A percentile compares a stretch with the other conserved stretches of the same genome.
Evolutionary conservation across 2,888 invertebrate species (phyloP).

Genomic region (Agonopterix heracliana): DNA sequence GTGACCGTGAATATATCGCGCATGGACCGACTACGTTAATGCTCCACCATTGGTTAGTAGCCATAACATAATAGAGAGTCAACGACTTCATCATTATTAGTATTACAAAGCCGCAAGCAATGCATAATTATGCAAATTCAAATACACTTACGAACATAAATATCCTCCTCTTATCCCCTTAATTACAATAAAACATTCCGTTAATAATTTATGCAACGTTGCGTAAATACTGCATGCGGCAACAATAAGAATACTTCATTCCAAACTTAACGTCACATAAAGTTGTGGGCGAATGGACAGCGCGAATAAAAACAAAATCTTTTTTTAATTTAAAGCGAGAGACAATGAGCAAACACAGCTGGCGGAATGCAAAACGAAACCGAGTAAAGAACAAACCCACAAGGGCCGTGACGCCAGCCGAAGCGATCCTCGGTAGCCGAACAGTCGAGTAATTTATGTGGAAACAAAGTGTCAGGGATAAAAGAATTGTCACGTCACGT

Average conservation of each 20-base stretch:
- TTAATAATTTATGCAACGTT: slow-evolving; percentile 65
- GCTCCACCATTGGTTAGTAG: slow-evolving; percentile 1
- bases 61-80: slow-evolving; percentile 10
- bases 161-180: slow-evolving; percentile 24
- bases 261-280: slow-evolving; percentile 72
- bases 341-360: slow-evolving; percentile 74
- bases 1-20: slow-evolving; percentile 30
- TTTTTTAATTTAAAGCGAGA: slow-evolving; percentile 65
- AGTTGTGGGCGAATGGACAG: slow-evolving; percentile 66
- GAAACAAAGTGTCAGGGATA: slow-evolving; percentile 56
- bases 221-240: slow-evolving; percentile 54
- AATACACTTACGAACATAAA: slow-evolving; percentile 6
- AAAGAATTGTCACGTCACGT: slow-evolving; percentile 63
- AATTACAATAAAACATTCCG: slow-evolving; percentile 54
- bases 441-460: slow-evolving; percentile 59
- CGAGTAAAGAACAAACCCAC: slow-evolving; percentile 49
- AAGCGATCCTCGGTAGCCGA: slow-evolving; percentile 51
- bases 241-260: slow-evolving; percentile 66
- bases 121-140: slow-evolving; percentile 6
- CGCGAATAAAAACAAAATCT: slow-evolving; percentile 55
- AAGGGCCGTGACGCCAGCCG: slow-evolving; percentile 42
- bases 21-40: slow-evolving; percentile 14
- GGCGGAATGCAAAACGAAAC: slow-evolving; percentile 70
- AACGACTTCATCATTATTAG: slow-evolving; percentile 11
- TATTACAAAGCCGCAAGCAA: slow-evolving; percentile 2